Base-by-base conservation (phyloP, 2,888 invertebrate genomes). In the Hydraecia micacea region DNA sequence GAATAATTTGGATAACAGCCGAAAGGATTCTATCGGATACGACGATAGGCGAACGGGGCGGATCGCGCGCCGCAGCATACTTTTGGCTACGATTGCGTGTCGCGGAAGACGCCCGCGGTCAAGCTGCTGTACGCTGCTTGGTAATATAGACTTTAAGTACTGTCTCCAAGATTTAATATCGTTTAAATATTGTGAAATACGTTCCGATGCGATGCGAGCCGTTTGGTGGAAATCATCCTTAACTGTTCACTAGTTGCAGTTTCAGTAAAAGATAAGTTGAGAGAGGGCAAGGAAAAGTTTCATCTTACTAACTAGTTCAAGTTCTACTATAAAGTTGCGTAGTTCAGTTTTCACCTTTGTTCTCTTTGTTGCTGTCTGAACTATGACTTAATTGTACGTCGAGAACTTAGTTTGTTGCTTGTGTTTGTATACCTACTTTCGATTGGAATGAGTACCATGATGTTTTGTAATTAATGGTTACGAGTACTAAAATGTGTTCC, bases 161-260 rank as follows among this genome's bases (percentile, higher is more conserved):
- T 36, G 36, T 36, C 0, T 36, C 3, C 36, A 36, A 0, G 36
- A 36, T 36, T 36, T 36, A 36, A 36, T 36, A 36, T 36, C 36
- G 3, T 36, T 36, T 36, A 36, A 36, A 36, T 36, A 36, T 36
- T 36, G 4, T 36, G 5, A 36, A 36, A 36, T 4, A 4, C 36
- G 36, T 36, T 36, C 6, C 36, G 36, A 36, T 36, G 36, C 36
- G 36, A 36, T 36, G 36, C 36, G 36, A 36, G 3, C 36, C 36
- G 6, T 36, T 36, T 36, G 36, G 36, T 36, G 36, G 36, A 36
- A 36, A 36, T 36, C 36, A 6, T 36, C 36, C 36, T 36, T 11
- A 39, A 55, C 9, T 39, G 39, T 21, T 63, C 28, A 73, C 28
- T 55, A 32, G 46, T 73, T 65, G 28, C 63, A 81, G 63, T 81